Evolutionary conservation across 2,797 vertebrate species (phyloP).

Genomic region (Monodelphis domestica): DNA sequence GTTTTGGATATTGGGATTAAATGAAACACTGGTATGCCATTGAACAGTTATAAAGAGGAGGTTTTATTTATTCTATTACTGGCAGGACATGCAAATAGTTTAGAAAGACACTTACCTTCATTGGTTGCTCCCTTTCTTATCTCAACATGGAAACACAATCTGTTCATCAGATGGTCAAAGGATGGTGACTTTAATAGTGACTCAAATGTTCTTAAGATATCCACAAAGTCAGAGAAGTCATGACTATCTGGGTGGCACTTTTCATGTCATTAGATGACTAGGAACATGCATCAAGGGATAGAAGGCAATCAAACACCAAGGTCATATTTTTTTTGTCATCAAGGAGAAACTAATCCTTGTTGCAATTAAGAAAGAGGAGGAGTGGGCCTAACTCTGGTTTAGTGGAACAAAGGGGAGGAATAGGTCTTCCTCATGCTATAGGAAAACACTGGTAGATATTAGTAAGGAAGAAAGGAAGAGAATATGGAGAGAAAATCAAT

Average conservation of each 20-base stretch:
- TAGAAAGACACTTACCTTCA: background rate
- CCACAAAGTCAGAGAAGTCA: background rate
- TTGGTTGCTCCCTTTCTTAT: background rate
- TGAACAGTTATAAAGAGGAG: background rate
- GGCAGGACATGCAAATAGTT: background rate
- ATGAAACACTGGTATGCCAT: background rate
- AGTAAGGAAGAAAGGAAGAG: background rate
- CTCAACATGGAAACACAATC: background rate
- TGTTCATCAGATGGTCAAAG: background rate
- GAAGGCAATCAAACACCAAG: background rate
- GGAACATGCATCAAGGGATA: background rate
- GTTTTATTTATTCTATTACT: background rate
- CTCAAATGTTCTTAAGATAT: background rate
- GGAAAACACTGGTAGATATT: background rate
- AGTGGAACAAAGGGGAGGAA: background rate
- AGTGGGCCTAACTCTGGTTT: background rate
- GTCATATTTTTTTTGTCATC: background rate
- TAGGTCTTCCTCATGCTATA: background rate
- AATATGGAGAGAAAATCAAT: background rate
- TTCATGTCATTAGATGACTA: background rate
- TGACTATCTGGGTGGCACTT: background rate
- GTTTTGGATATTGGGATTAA: background rate
- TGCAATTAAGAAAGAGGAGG: background rate
- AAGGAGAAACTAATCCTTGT: background rate
- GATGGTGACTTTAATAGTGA: background rate